Conservation (phyloP, 2,113 vertebrate species). For the Chaetodon trifascialis region DNA sequence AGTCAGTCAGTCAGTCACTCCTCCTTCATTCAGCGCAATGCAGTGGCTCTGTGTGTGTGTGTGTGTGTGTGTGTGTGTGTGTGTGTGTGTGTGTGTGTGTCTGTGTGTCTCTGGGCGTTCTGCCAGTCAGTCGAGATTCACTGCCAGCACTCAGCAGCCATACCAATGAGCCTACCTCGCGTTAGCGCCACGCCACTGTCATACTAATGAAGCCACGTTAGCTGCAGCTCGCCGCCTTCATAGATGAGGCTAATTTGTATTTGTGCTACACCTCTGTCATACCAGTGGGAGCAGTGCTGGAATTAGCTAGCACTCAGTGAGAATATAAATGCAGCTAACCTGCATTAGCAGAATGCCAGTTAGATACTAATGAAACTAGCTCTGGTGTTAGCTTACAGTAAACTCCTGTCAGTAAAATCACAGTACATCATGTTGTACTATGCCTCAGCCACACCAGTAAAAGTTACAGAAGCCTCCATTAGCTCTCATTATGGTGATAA, state of each 20-base stretch:
- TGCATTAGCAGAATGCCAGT: conserved; percentile 8
- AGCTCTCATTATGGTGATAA: no score
- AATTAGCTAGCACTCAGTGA: not conserved
- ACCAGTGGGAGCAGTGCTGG: conserved; percentile 1
- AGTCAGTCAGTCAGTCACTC: conserved; percentile 38
- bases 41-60: conserved; percentile 42
- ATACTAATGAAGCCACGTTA: conserved; percentile 63
- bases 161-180: conserved; percentile 71
- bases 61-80: conserved; percentile 39
- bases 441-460: no score
- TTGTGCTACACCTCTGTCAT: not conserved
- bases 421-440: no score
- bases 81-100: conserved; percentile 45
- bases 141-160: conserved; percentile 64
- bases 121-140: conserved; percentile 70
- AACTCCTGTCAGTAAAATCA: no score
- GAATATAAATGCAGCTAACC: conserved; percentile 41
- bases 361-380: conserved; percentile 4
- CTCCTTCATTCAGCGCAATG: conserved; percentile 69
- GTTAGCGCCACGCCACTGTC: conserved; percentile 42
- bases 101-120: conserved; percentile 52
- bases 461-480: no score
- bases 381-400: no score
- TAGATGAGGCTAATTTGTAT: conserved; percentile 46
- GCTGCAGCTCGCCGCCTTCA: conserved; percentile 43